These are phyloP conservation scores for Drosophila tropicalis DNA, from an alignment of 1,140 invertebrate genomes.

Conservation along the genomic window DNA sequence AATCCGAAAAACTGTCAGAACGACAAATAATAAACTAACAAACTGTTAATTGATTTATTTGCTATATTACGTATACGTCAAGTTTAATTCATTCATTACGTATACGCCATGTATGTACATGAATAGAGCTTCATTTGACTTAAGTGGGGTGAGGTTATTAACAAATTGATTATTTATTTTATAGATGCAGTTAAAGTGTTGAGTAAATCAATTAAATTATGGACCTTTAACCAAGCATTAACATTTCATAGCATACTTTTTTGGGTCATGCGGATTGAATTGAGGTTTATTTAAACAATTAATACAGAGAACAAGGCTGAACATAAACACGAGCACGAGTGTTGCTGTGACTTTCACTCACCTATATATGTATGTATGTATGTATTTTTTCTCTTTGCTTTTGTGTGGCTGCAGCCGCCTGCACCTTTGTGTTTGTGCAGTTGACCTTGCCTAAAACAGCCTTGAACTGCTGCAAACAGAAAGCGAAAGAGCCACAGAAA, in stretches of 20 bases:
- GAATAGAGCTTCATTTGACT: too few relatives aligned
- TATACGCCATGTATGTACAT: too few relatives aligned
- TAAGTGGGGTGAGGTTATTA: too few relatives aligned
- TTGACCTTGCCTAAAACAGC: slow-evolving; percentile 25
- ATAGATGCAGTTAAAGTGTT: too few relatives aligned
- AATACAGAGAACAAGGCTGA: not conserved
- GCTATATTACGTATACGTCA: too few relatives aligned
- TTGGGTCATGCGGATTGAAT: not conserved
- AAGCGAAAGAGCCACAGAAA: slow-evolving; percentile 4
- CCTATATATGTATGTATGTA: not conserved
- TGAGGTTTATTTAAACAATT: not conserved
- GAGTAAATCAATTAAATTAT: too few relatives aligned
- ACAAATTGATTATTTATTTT: too few relatives aligned
- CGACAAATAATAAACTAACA: too few relatives aligned
- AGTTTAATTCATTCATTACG: too few relatives aligned
- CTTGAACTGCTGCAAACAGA: slow-evolving; percentile 25
- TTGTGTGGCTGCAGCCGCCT: slow-evolving; percentile 15
- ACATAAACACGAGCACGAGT: not conserved
- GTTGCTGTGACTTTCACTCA: not conserved
- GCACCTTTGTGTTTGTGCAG: slow-evolving; percentile 30
- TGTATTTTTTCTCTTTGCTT: not conserved
- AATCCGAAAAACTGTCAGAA: too few relatives aligned
- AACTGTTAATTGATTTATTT: too few relatives aligned
- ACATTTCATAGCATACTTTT: not conserved
- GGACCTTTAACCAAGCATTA: too few relatives aligned